These are phyloP conservation scores for Microplitis mediator DNA, from an alignment of 1,140 invertebrate species.

Conservation along the genomic window DNA sequence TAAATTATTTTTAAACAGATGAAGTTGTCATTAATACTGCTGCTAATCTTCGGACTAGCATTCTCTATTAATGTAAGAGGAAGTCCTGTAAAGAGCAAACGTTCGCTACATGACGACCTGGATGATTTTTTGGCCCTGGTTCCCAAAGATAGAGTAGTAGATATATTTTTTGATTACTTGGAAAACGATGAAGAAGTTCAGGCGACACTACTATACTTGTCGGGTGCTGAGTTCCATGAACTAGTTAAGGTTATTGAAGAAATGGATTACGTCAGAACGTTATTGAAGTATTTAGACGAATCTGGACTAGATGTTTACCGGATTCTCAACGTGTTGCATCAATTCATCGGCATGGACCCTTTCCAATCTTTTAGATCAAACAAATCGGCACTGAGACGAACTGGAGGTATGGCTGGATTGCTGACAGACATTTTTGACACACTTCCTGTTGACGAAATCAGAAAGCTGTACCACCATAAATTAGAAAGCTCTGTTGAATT, in stretches of 20 bases:
- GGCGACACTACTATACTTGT: constrained; percentile 30
- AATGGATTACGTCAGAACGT: constrained; percentile 28
- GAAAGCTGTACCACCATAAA: constrained; percentile 39
- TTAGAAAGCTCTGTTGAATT: constrained; percentile 34
- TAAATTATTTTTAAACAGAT: constrained; percentile 18
- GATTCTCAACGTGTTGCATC: constrained; percentile 33
- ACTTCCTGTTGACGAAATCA: constrained; percentile 36
- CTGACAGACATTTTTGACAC: constrained; percentile 33
- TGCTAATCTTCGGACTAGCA: constrained; percentile 25
- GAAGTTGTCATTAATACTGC: constrained; percentile 22
- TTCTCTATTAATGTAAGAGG: neutral
- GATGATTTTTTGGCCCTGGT: constrained; percentile 34
- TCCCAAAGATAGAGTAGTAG: constrained; percentile 26
- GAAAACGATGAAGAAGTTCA: constrained; percentile 38
- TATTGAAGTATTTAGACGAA: constrained; percentile 29
- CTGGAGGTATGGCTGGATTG: constrained; percentile 34
- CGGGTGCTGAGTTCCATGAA: constrained; percentile 31
- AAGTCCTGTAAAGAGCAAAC: neutral
- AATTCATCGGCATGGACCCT: constrained; percentile 29
- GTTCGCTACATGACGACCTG: constrained; percentile 6
- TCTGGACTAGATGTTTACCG: constrained; percentile 29
- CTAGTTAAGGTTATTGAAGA: constrained; percentile 31
- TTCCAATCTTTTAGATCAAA: neutral
- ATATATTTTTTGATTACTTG: constrained; percentile 37
- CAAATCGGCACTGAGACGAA: constrained; percentile 7